Evolutionary conservation across 2,888 invertebrate genomes (phyloP), one percentile per base, ranked within the genome.

Genomic region (Coelopa pilipes): DNA sequence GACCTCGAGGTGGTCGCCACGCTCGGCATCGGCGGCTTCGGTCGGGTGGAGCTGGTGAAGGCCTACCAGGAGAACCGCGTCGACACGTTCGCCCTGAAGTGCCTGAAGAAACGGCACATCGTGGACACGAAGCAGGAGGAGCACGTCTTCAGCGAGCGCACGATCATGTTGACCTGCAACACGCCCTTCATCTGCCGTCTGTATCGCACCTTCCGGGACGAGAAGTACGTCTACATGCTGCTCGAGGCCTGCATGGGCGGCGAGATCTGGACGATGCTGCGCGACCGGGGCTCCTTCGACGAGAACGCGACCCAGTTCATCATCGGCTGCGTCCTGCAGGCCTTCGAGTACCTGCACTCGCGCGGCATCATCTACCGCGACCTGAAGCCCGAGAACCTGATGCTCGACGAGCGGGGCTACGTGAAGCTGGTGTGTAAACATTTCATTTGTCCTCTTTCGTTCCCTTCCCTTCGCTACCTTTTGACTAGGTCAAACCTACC

Each of bases 211-310:
- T 98, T 93, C 88, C 93, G 94, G 82, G 97, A 98, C 87, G 91
- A 90, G 72, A 97, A 97, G 84, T 97, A 94, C 86, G 92, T 98
- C 13, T 98, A 98, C 85, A 96, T 98, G 91, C 87, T 98, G 73
- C 93, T 98, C 91, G 98, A 98, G 88, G 93, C 94, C 0, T 96
- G 97, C 81, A 90, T 98, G 75, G 98, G 98, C 1, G 98, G 98
- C 1, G 98, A 98, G 84, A 92, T 98, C 24, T 98, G 97, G 96
- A 96, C 96, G 0, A 93, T 97, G 75, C 89, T 98, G 34, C 93
- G 97, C 80, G 93, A 94, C 84, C 94, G 94, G 79, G 93, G 94
- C 80, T 89, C 91, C 45, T 97, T 98, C 86, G 92, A 94, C 70
- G 96, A 97, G 79, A 89, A 90, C 77, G 92, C 94, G 0, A 92